Evolutionary conservation across 2,888 invertebrate species (phyloP).

Genomic region (Lasioglossum pauxillum): DNA sequence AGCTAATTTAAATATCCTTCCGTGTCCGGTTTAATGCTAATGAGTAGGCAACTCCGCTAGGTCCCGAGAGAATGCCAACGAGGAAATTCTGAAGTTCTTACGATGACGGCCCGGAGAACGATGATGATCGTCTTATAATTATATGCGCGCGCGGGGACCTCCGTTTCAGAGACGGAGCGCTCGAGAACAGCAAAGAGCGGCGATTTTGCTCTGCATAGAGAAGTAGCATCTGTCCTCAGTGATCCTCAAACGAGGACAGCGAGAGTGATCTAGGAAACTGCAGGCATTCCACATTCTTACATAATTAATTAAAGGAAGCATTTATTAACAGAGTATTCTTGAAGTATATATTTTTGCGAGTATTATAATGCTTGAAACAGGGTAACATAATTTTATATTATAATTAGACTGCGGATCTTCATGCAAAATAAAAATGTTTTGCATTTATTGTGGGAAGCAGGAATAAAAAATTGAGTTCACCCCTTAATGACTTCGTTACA

Average conservation of each 20-base stretch:
- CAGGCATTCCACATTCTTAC: background rate
- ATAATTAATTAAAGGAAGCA: background rate
- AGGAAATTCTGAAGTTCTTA: conserved; percentile 44
- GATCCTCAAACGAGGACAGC: conserved; percentile 60
- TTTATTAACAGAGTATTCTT: background rate
- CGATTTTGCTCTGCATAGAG: conserved; percentile 73
- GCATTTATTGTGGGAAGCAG: too few relatives aligned
- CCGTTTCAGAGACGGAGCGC: conserved; percentile 57
- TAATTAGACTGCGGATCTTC: too few relatives aligned
- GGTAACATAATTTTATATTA: background rate
- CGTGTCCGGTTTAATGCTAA: conserved; percentile 44
- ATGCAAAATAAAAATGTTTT: too few relatives aligned
- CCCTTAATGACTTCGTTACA: too few relatives aligned
- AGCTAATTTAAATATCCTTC: conserved; percentile 24
- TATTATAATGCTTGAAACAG: background rate
- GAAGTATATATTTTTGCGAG: background rate
- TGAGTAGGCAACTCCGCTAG: conserved; percentile 61
- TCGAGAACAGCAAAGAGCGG: conserved; percentile 59
- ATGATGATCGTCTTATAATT: conserved; percentile 74
- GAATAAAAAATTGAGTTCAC: too few relatives aligned
- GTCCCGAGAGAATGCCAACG: conserved; percentile 20
- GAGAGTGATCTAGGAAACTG: background rate
- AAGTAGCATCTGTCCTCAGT: conserved; percentile 72
- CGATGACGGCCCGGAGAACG: conserved; percentile 63
- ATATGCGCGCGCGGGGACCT: conserved; percentile 67